phyloP scores from a whole-genome alignment of 2,113 vertebrate genomes.

The Plecturocebus donacophilus region DNA sequence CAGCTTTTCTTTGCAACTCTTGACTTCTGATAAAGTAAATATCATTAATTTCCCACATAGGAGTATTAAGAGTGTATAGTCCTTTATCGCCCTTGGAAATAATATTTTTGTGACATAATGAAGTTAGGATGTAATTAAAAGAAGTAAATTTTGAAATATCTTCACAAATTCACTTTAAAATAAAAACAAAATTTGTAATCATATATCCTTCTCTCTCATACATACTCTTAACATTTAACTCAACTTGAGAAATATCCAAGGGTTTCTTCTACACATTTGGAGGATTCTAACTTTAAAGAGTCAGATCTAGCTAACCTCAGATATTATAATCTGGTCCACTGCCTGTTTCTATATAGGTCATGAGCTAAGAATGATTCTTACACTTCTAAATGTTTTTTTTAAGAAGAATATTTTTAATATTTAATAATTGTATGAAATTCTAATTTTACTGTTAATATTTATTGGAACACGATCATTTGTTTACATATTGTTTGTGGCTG shows the following conservation, averaged over 20 bases:
- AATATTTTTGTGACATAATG: not conserved
- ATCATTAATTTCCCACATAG: not conserved
- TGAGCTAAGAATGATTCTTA: not conserved
- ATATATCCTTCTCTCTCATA: not conserved
- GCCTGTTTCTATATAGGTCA: not conserved
- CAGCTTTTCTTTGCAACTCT: not conserved
- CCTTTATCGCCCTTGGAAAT: not conserved
- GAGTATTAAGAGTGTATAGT: not conserved
- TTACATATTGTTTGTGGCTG: not conserved
- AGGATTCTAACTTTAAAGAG: not conserved
- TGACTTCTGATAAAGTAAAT: slow-evolving; percentile 7
- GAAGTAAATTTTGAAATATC: not conserved
- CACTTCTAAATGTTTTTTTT: not conserved
- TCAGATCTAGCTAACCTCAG: not conserved
- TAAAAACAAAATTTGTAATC: not conserved
- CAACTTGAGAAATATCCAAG: not conserved
- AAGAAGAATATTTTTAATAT: not conserved
- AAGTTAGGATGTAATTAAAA: not conserved
- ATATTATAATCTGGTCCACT: not conserved
- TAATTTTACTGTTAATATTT: not conserved
- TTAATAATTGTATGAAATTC: not conserved
- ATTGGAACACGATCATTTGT: not conserved
- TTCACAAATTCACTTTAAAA: not conserved
- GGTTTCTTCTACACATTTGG: not conserved
- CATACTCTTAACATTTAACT: not conserved